Percentiles rank a stretch among this genome's conserved stretches.
These are phyloP conservation scores for Bombus cullumanus DNA, from an alignment of 1,140 invertebrate genomes.

Conservation along the genomic window DNA sequence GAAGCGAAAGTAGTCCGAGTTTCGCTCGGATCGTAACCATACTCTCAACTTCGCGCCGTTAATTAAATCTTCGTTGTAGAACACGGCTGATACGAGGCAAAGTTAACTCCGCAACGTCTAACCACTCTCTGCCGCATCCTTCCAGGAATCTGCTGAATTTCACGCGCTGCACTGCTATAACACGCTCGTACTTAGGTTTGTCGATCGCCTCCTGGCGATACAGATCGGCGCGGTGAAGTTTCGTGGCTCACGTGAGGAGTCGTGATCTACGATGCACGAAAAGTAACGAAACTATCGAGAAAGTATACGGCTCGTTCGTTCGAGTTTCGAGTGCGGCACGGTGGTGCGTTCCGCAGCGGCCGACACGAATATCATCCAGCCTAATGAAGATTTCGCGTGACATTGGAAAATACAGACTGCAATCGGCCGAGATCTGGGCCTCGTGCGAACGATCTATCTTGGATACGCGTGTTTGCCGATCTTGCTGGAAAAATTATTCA, in stretches of 20 bases:
- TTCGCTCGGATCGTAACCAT: neutral
- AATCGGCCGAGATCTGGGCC: conserved; percentile 17
- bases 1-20: neutral
- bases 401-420: neutral
- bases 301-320: too few species aligned
- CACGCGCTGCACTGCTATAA: neutral
- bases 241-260: neutral
- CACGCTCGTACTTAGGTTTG: too few species aligned
- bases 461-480: neutral
- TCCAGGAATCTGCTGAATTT: conserved; percentile 10
- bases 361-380: conserved; percentile 12
- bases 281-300: conserved; percentile 3
- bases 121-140: neutral
- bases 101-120: neutral
- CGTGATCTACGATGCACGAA: conserved; percentile 8
- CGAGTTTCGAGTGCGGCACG: too few species aligned
- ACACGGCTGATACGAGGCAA: too few species aligned
- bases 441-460: neutral
- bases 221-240: neutral
- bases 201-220: conserved; percentile 3
- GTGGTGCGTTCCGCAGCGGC: neutral
- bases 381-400: conserved; percentile 40
- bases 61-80: neutral
- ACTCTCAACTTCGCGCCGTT: neutral
- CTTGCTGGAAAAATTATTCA: conserved; percentile 2